Evolutionary conservation across 1,140 invertebrate species (phyloP).

Genomic region (Aphelinus certus): DNA sequence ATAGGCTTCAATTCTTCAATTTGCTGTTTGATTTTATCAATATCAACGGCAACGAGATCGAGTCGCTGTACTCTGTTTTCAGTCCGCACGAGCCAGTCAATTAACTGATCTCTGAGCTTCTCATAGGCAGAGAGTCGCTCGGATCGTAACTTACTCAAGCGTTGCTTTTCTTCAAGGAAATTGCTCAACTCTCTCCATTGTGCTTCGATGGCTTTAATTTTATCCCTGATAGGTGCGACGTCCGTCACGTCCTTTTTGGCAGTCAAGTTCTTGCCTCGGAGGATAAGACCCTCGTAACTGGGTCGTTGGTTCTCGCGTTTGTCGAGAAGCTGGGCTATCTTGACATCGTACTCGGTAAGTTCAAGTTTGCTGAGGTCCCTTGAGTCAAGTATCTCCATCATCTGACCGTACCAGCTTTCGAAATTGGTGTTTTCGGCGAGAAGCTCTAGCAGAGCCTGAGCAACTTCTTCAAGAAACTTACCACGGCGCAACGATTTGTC

Average conservation of each 20-base stretch:
- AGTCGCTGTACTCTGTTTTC: conserved; percentile 79
- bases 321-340: conserved; percentile 69
- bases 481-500: conserved; percentile 82
- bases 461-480: conserved; percentile 85
- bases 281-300: conserved; percentile 81
- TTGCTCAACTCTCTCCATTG: conserved; percentile 87
- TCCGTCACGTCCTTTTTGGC: conserved; percentile 91
- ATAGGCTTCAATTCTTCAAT: conserved; percentile 89
- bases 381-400: conserved; percentile 81
- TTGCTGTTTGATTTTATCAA: conserved; percentile 85
- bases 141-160: conserved; percentile 81
- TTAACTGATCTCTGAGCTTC: conserved; percentile 81
- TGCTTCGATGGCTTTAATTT: conserved; percentile 85
- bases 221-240: conserved; percentile 83
- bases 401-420: conserved; percentile 76
- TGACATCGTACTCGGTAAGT: conserved; percentile 74
- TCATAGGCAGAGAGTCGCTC: conserved; percentile 89
- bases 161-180: conserved; percentile 83
- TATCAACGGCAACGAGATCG: conserved; percentile 85
- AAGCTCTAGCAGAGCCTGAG: conserved; percentile 77
- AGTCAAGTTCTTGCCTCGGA: conserved; percentile 84
- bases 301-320: conserved; percentile 69
- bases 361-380: conserved; percentile 75
- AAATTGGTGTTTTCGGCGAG: conserved; percentile 74
- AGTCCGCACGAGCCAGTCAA: conserved; percentile 85